These are phyloP conservation scores for Mythimna ferrago DNA, from an alignment of 2,888 invertebrate species.

Conservation along the genomic window DNA sequence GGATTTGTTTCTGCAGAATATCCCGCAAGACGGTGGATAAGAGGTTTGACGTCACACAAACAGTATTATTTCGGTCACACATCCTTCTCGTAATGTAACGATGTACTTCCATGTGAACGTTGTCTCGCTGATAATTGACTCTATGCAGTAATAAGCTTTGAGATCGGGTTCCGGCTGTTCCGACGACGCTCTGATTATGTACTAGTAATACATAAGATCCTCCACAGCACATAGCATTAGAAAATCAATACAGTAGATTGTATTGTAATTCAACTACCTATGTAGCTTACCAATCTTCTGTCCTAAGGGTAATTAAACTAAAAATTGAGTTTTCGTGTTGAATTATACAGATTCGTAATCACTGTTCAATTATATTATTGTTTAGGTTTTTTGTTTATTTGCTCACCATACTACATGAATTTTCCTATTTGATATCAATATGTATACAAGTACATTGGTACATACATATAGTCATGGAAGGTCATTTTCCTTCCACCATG, in stretches of 20 bases:
- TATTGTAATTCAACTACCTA: conserved; percentile 14
- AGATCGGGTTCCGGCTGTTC: conserved; percentile 50
- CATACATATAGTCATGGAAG: conserved; percentile 1
- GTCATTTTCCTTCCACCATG: conserved; percentile 12
- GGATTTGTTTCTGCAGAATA: conserved; percentile 63
- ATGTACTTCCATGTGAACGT: conserved; percentile 55
- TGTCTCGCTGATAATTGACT: conserved; percentile 49
- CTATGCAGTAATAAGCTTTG: conserved; percentile 45
- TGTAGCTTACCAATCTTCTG: conserved; percentile 18
- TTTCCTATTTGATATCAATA: conserved; percentile 28
- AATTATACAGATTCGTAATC: conserved; percentile 22
- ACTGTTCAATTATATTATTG: conserved; percentile 16
- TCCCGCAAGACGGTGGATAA: conserved; percentile 57
- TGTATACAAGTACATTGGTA: background rate
- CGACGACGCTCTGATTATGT: conserved; percentile 29
- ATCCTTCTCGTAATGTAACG: conserved; percentile 70
- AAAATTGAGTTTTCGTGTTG: conserved; percentile 5
- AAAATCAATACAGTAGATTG: conserved; percentile 27
- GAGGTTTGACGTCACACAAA: conserved; percentile 69
- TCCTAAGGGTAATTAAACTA: conserved; percentile 2
- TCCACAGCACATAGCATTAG: conserved; percentile 13
- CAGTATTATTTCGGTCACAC: conserved; percentile 62
- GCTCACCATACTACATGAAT: conserved; percentile 20
- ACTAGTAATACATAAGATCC: conserved; percentile 28
- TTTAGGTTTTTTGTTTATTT: conserved; percentile 19